These are phyloP conservation scores for Monarcha castaneiventris DNA, from an alignment of 2,113 vertebrate species.

Conservation along the genomic window DNA sequence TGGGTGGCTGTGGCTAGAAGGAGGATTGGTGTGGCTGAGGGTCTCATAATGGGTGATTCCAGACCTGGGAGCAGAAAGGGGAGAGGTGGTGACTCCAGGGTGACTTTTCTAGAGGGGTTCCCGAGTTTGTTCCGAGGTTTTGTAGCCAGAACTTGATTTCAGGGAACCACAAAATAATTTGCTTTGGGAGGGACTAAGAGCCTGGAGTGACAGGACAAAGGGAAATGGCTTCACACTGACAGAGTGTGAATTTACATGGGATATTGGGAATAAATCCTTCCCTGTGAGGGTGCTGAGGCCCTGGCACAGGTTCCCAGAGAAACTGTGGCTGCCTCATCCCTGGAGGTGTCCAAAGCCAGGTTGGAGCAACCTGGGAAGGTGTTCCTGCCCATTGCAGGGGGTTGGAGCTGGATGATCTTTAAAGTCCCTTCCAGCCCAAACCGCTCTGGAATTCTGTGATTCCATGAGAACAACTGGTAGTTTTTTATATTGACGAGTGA, in stretches of 20 bases:
- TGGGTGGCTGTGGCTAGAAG: background rate
- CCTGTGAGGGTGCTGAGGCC: background rate
- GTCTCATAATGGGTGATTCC: background rate
- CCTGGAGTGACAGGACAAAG: background rate
- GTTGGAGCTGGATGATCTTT: background rate
- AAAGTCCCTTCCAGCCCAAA: background rate
- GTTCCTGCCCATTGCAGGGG: background rate
- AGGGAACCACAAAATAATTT: background rate
- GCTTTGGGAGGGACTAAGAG: background rate
- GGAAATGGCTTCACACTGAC: background rate
- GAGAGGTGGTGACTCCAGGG: background rate
- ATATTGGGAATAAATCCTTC: background rate
- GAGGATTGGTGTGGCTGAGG: background rate
- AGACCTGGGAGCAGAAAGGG: slow-evolving; percentile 25
- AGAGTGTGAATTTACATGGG: background rate
- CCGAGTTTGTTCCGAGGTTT: background rate
- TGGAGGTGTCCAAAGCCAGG: background rate
- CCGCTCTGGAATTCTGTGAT: background rate
- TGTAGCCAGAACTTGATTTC: background rate
- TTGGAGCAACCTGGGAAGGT: background rate
- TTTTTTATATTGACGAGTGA: background rate
- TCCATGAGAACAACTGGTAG: background rate
- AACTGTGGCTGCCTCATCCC: background rate
- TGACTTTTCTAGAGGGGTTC: background rate
- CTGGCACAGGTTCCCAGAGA: background rate